Base-by-base conservation (phyloP, 2,797 vertebrate species). In the Babyrousa celebensis region DNA sequence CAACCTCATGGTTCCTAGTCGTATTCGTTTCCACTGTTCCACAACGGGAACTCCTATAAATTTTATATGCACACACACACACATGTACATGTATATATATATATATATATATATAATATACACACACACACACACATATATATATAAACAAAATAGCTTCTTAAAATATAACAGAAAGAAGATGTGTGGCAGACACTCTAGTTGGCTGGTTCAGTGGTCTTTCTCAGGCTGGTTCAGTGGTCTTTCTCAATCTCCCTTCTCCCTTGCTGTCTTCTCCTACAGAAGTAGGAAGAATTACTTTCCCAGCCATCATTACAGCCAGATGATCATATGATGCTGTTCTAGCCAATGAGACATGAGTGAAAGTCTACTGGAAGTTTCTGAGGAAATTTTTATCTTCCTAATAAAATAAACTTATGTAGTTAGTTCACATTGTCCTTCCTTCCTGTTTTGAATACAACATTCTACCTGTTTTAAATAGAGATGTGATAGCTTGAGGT, bases 201-300 rank as follows among this genome's bases (percentile, higher is more conserved):
- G 32, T 52, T 60, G 25, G n/a, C 23, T n/a, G 21, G 21, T 60
- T 94, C 52, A 82, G 36, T 43, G 32, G 17, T 20, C 32, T 80
- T 75, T 87, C 40, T 29, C 43, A 85, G 25, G n/a, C 23, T n/a
- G 21, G 21, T 60, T 94, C 52, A 82, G 36, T 43, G 32, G 17
- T 20, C 32, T 80, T 75, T 87, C 40, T 29, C 43, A 85, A 82
- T 8, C 1, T 10, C 5, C 54, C 4, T 56, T 79, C 80, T 94
- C 7, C 14, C 25, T 63, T 87, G 82, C 29, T 54, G 52, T 40
- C 23, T 79, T 82, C 85, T 60, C 12, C 27, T 29, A 36, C 23
- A 60, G 52, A 89, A 89, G 62, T 27, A 62, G 72, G 62, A 74
- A 82, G 29, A 75, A 79, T 86, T 23, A 71, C 56, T 56, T 94